Evolutionary conservation across 2,888 invertebrate genomes (phyloP).

Genomic region (Carterocephalus palaemon): DNA sequence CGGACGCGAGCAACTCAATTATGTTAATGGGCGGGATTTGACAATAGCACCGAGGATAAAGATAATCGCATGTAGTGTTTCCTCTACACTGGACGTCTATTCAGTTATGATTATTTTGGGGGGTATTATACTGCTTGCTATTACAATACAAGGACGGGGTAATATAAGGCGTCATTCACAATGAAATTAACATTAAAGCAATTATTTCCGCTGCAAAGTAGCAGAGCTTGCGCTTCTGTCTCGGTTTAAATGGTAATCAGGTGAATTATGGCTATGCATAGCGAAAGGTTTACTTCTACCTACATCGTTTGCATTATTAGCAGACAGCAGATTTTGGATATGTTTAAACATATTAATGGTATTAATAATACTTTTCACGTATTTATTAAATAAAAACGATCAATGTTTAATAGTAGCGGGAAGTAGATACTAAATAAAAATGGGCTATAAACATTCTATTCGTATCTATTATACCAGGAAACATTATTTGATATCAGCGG

Average conservation of each 20-base stretch:
- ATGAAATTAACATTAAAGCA: not conserved
- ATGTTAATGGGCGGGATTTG: constrained; percentile 70
- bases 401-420: not conserved
- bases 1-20: constrained; percentile 71
- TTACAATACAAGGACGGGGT: not conserved
- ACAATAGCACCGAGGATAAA: constrained; percentile 36
- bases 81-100: constrained; percentile 4
- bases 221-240: not conserved
- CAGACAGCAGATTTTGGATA: no score
- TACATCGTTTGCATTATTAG: no score
- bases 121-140: not conserved
- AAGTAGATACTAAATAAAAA: no score
- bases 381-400: not conserved
- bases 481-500: no score
- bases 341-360: no score
- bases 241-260: not conserved
- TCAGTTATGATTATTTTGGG: constrained; percentile 6
- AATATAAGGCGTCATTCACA: constrained; percentile 1
- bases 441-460: no score
- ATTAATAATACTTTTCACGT: not conserved
- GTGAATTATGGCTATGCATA: no score
- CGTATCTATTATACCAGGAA: no score
- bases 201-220: constrained; percentile 5
- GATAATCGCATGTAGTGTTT: constrained; percentile 13
- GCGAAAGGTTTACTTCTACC: no score